Evolutionary conservation across 2,797 vertebrate genomes (phyloP), one percentile per base, ranked within the genome.

Genomic region (Phoebastria nigripes): DNA sequence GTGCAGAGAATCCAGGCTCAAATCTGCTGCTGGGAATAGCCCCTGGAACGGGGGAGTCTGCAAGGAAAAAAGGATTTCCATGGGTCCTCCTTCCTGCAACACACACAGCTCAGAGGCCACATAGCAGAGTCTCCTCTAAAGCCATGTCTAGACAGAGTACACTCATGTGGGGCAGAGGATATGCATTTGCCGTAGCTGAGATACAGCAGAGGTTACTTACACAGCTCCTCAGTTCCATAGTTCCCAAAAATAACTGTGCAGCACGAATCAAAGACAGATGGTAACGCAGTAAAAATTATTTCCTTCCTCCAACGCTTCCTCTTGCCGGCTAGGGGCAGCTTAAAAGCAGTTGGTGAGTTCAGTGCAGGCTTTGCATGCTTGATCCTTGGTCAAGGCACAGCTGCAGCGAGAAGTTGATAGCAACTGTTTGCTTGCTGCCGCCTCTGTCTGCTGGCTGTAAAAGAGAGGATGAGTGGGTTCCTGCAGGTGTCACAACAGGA

Each of bases 111-210:
- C 52, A 39, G 70, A 84, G 39, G 14, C 31, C 33, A 14, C 42
- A 4, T 12, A 39, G 44, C 63, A 59, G n/a, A 15, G 28, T 24
- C 56, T 56, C 20, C 28, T 59, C 39, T 22, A 19, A 80, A 62
- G 72, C 59, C 33, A 2, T 6, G n/a, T 47, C 62, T 26, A 39
- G 44, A 7, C 24, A 62, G 26, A 39, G 31, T 16, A 33, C 21
- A 18, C 58, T 6, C 0, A 0, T 15, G 24, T 42, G 31, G 33
- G 51, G 17, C 51, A 44, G 42, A 33, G 12, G 20, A 17, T 9
- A 47, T 19, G 17, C 8, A 5, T 51, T 46, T 76, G 16, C 44
- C 3, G 2, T 15, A 52, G 77, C 37, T 67, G 61, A 79, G 52
- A 11, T 24, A 33, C 24, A 42, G 58, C 35, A 70, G 89, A 4